Base-by-base conservation (phyloP, 2,113 vertebrate genomes). In the Petroica traversi region DNA sequence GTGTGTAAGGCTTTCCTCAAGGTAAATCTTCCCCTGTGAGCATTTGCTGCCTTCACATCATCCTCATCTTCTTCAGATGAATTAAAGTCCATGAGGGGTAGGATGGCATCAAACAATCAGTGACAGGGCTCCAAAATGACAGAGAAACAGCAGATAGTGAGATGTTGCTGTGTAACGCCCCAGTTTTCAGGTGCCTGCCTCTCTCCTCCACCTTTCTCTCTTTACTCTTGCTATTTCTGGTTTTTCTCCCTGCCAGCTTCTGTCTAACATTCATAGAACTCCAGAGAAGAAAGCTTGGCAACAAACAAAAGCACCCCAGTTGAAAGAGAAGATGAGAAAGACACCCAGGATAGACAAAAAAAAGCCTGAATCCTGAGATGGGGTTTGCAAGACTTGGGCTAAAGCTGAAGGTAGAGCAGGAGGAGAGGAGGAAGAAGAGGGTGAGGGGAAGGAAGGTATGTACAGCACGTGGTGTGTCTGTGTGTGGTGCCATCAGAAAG, bases 221-320 rank as follows among this genome's bases (percentile, higher is more conserved):
- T 92, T 71, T 83, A 55, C 59, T 97, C 61, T 77, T 94, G 81
- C 74, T 94, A 11, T 89, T 95, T 93, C 66, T 90, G 49, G 14
- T 95, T 89, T 87, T 94, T 91, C 93, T 97, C 95, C 69, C 94
- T 97, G 75, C 88, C 74, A 91, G 90, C 86, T 94, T 83, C 94
- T 94, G 26, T 80, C 74, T 92, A 91, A 73, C 64, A 48, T 16
- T 77, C 67, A 23, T 83, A 94, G 85, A 91, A 85, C 72, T 25
- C 43, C 90, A 89, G 77, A 94, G 83, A 72, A 96, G 82, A 61
- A 91, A 89, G 51, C n/a, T 49, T 83, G 55, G 78, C 73, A 69
- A 19, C 75, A 74, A 83, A 87, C 41, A 59, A 82, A 63, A 52
- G 8, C 69, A 88, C 58, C 49, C 67, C 73, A 88, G 36, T 34